Base-by-base conservation (phyloP, 2,888 invertebrate genomes). In the Acleris literana region DNA sequence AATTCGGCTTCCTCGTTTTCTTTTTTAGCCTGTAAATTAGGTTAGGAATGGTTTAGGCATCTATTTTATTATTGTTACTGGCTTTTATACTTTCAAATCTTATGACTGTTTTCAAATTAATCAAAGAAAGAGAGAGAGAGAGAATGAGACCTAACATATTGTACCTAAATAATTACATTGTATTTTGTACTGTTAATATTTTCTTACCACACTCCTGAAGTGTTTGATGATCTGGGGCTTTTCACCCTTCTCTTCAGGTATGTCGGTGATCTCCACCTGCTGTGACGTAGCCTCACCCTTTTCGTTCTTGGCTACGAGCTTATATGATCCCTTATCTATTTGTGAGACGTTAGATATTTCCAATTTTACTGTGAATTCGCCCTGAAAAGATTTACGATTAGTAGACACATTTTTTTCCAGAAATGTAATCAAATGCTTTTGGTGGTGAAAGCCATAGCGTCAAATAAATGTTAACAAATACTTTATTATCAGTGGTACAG, bases 221-320 rank as follows among this genome's bases (percentile, higher is more conserved):
- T 95, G 95, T 77, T 96, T 95, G 69, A 94, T 93, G 73, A 97
- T 95, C 83, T 96, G 96, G 5, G 97, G 97, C 80, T 96, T 96
- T 61, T 95, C 95, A 53, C 96, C 95, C 85, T 96, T 95, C 70
- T 95, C 95, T 74, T 95, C 95, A 2, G 97, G 97, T 74, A 97
- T 95, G 72, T 97, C 97, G 57, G 98, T 95, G 84, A 39, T 39
- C 13, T 97, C 96, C 4, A 98, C 97, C 66, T 95, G 94, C 86
- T 97, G 97, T 29, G 98, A 98, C 16, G 95, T 95, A 16, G 97
- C 97, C 87, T 98, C 97, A 71, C 98, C 98, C 86, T 98, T 98
- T 77, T 97, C 97, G 84, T 98, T 98, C 84, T 96, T 97, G 25
- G 98, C 98, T 6, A 98, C 95, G 75, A 98, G 92, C 88, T 97